Evolutionary conservation across 2,888 invertebrate species (phyloP).

Genomic region (Lepidocyrtinus sp.): DNA sequence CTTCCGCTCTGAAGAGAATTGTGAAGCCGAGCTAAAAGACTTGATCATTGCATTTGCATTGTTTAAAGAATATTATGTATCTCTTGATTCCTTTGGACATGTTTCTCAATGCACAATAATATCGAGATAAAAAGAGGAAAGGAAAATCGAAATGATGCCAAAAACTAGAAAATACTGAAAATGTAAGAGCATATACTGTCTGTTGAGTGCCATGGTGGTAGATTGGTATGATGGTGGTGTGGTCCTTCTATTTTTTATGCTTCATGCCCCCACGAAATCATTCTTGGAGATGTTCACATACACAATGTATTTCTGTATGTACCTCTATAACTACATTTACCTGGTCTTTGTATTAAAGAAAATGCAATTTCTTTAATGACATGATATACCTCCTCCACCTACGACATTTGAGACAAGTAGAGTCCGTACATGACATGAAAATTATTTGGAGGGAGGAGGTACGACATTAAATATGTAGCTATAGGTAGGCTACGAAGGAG

Average conservation of each 20-base stretch:
- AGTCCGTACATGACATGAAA: no score
- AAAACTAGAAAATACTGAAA: neutral
- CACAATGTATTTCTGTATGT: no score
- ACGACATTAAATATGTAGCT: neutral
- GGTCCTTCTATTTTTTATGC: neutral
- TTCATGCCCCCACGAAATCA: neutral
- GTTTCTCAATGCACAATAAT: neutral
- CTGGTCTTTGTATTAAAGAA: neutral
- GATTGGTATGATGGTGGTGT: neutral
- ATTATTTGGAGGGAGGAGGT: neutral
- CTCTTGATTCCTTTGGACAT: neutral
- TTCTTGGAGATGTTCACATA: neutral
- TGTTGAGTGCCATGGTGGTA: neutral
- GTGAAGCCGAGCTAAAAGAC: neutral
- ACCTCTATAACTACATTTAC: no score
- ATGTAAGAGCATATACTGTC: neutral
- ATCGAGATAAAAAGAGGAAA: neutral
- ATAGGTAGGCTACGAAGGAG: neutral
- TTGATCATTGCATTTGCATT: neutral
- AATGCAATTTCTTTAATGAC: neutral
- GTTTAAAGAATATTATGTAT: neutral
- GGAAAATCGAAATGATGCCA: conserved; percentile 7
- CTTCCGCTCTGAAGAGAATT: neutral
- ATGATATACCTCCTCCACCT: conserved; percentile 7
- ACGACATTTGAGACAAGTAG: no score